Conservation (phyloP, 2,113 vertebrate genomes). For the Myotis brandtii region DNA sequence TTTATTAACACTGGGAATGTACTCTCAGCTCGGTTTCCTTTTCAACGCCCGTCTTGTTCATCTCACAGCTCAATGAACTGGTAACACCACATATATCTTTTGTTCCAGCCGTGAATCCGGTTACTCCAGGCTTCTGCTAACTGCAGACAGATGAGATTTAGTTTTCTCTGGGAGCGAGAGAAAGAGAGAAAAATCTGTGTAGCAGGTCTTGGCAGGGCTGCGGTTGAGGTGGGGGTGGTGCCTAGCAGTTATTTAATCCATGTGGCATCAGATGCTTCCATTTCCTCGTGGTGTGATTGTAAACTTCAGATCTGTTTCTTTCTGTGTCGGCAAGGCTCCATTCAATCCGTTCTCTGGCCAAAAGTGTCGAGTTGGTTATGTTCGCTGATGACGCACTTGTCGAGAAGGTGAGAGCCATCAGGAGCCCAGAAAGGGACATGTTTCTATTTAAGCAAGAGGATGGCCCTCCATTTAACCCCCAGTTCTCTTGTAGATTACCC, state of each 20-base stretch:
- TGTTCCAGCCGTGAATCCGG: constrained; percentile 84
- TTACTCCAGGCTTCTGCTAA: constrained; percentile 80
- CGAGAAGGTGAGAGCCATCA: neutral
- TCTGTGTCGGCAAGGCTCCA: neutral
- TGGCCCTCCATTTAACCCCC: neutral
- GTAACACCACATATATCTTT: constrained; percentile 88
- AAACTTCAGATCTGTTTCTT: neutral
- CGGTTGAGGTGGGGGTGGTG: neutral
- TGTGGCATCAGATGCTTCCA: neutral
- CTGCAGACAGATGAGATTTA: constrained; percentile 82
- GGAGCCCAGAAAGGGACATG: neutral
- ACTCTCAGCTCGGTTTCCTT: constrained; percentile 84
- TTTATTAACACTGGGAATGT: constrained; percentile 86
- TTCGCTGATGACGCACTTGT: neutral
- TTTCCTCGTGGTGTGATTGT: neutral
- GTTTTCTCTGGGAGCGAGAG: constrained; percentile 70
- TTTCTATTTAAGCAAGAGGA: neutral
- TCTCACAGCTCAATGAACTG: constrained; percentile 90
- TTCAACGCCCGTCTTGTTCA: constrained; percentile 87
- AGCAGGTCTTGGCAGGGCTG: neutral
- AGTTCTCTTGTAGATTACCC: neutral
- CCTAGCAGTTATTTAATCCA: neutral
- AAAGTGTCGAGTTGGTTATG: neutral
- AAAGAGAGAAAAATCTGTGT: neutral
- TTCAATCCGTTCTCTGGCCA: neutral